Evolutionary conservation across 1,140 invertebrate genomes (phyloP), one percentile per base, ranked within the genome.

Genomic region (Hylaeus volcanicus): DNA sequence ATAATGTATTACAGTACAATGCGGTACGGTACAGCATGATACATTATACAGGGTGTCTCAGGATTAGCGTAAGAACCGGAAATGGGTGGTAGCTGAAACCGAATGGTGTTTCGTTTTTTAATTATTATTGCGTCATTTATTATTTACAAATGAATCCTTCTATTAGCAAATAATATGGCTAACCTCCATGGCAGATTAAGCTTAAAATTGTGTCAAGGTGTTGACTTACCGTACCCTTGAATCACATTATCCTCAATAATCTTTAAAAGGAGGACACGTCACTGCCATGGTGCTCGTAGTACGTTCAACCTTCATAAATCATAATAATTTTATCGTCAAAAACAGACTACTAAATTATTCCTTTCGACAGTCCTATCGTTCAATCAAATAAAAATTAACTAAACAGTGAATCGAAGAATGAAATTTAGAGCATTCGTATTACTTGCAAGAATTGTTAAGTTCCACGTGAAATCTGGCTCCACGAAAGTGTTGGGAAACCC

Each of bases 241-340:
- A 83, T 83, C 58, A 58, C 56, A 83, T 83, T 79, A 83, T 83
- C 53, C 37, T 65, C 77, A 83, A 83, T 83, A 80, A 83, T 80
- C 71, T 83, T 83, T 64, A 74, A 80, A 83, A 83, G 81, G 77
- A 83, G 77, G 77, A n/a, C 81, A 74, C 56, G 74, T 64, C 65
- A 58, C 51, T 48, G 64, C 51, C 70, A 74, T 68, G 48, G 12
- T 48, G 56, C 56, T 64, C 65, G 45, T 74, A 83, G 80, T 60
- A 58, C 26, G 26, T 39, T 43, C 48, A 56, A 37, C 81, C 81
- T 83, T 74, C 71, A 83, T 83, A 83, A 83, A 83, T 83, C 81
- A 83, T 83, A 83, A 79, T 70, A 79, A 83, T 83, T 80, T 83
- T 66, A 83, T 80, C 80, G 71, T 74, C 77, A 83, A 83, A 83